phyloP scores from a whole-genome alignment of 2,113 vertebrate genomes.

The Synodontis membranacea region DNA sequence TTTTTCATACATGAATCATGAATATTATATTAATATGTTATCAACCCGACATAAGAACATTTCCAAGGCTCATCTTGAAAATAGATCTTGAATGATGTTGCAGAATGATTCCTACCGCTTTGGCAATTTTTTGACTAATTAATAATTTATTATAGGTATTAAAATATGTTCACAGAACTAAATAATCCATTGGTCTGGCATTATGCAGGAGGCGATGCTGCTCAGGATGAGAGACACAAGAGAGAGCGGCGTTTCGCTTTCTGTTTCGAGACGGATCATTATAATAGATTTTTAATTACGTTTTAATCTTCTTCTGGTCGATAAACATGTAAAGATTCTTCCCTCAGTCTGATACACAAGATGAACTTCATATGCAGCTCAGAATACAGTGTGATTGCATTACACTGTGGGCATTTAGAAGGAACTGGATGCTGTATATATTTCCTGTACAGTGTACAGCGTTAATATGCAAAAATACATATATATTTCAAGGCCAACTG shows the following conservation, averaged over 20 bases:
- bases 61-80: not conserved
- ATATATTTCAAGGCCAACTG: not conserved
- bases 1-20: not conserved
- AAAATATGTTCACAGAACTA: not conserved
- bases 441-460: not conserved
- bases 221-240: not conserved
- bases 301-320: not conserved
- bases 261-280: constrained; percentile 16
- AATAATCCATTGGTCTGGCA: not conserved
- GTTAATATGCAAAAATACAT: not conserved
- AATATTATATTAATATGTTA: not conserved
- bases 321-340: not conserved
- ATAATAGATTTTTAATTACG: constrained; percentile 13
- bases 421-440: not conserved
- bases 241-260: not conserved
- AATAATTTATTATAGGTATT: not conserved
- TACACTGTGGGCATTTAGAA: not conserved
- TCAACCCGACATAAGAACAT: not conserved
- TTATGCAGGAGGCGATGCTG: not conserved
- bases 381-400: not conserved
- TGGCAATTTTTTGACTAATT: not conserved
- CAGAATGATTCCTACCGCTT: not conserved
- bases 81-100: not conserved
- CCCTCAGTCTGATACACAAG: not conserved
- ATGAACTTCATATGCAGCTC: not conserved